phyloP scores from a whole-genome alignment of 2,113 vertebrate genomes.

The Nanorana parkeri region DNA sequence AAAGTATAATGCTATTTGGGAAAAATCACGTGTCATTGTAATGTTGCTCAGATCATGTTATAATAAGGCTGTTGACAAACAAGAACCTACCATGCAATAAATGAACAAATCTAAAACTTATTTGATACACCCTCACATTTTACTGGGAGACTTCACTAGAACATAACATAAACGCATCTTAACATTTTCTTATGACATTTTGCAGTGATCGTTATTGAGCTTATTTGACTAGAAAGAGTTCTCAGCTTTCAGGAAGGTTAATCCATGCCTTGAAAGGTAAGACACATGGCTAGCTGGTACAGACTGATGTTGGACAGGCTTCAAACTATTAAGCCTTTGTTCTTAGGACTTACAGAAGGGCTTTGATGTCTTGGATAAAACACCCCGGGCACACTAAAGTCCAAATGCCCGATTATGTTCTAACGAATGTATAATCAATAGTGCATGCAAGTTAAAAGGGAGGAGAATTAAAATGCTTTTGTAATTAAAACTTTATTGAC shows the following conservation, averaged over 20 bases:
- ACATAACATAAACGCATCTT: conserved; percentile 59
- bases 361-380: conserved; percentile 87
- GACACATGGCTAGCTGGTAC: conserved; percentile 77
- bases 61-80: too few species aligned
- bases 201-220: conserved; percentile 65
- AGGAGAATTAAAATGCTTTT: conserved; percentile 74
- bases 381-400: conserved; percentile 79
- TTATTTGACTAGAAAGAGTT: conserved; percentile 72
- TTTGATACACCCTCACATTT: conserved; percentile 45
- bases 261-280: conserved; percentile 72
- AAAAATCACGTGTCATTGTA: too few species aligned
- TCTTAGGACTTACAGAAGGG: conserved; percentile 75
- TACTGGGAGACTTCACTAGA: conserved; percentile 59
- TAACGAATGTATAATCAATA: conserved; percentile 81
- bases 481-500: conserved; percentile 76
- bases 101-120: too few species aligned
- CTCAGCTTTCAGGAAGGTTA: conserved; percentile 67
- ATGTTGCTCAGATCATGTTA: too few species aligned
- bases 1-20: too few species aligned
- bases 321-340: conserved; percentile 80
- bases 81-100: too few species aligned
- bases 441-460: conserved; percentile 75
- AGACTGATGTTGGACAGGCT: conserved; percentile 73
- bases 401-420: conserved; percentile 84
- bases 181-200: conserved; percentile 65